Conservation (phyloP, 1,140 invertebrate species). For the Chrysomallon squamiferum region DNA sequence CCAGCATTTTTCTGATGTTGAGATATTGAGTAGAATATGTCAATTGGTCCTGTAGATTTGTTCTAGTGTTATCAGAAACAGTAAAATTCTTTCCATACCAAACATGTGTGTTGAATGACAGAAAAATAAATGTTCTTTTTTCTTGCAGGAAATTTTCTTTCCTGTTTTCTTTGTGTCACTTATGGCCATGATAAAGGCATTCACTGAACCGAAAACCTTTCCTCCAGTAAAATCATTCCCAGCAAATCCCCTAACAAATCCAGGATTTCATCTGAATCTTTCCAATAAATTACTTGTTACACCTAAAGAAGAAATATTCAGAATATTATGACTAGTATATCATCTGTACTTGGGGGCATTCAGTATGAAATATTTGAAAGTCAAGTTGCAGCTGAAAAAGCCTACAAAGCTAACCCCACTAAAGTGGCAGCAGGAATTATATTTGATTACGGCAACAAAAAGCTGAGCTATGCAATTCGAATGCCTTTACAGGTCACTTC, state of each 20-base stretch:
- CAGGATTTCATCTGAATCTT: background rate
- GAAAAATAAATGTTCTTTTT: too few species aligned
- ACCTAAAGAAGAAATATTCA: conserved; percentile 21
- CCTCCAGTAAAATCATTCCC: conserved; percentile 26
- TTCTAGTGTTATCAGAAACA: too few species aligned
- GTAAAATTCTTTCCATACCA: too few species aligned
- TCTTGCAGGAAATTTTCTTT: conserved; percentile 42
- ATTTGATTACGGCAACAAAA: conserved; percentile 9
- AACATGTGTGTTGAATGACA: too few species aligned
- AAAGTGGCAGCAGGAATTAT: conserved; percentile 17
- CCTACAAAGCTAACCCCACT: conserved; percentile 13
- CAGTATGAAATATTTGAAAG: conserved; percentile 16
- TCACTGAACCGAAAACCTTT: conserved; percentile 18
- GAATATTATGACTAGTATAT: conserved; percentile 22
- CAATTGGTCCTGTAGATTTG: too few species aligned
- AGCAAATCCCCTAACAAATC: conserved; percentile 12
- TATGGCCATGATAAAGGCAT: conserved; percentile 32
- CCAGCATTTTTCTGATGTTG: too few species aligned
- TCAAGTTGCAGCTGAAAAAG: conserved; percentile 12
- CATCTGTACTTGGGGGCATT: conserved; percentile 11
- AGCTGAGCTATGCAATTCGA: conserved; percentile 17
- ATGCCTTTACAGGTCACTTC: conserved; percentile 3
- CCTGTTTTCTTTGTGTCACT: conserved; percentile 44
- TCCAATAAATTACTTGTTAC: conserved; percentile 19
- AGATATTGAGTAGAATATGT: too few species aligned